Evolutionary conservation across 92 coral and sea anemone genomes (phyloP).

Genomic region (Epizoanthus stellaris): DNA sequence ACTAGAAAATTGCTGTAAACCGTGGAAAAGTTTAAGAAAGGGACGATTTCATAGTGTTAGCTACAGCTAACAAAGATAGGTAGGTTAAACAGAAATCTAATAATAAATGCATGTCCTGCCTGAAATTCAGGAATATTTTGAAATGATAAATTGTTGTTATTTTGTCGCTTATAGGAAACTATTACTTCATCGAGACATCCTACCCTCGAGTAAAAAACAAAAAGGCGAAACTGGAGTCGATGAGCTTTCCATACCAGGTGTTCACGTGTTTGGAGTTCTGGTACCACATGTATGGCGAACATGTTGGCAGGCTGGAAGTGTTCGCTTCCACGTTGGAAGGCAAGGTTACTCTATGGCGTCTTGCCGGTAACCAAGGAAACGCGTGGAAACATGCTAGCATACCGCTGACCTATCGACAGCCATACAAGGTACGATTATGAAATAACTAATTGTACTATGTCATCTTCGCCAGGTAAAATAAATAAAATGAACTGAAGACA

Average conservation of each 20-base stretch:
- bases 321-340: conserved; percentile 11
- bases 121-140: too few species aligned
- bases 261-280: conserved; percentile 10
- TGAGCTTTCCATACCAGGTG: conserved; percentile 14
- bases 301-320: conserved; percentile 11
- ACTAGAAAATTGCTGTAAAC: too few species aligned
- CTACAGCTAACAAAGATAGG: too few species aligned
- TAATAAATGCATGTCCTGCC: too few species aligned
- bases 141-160: background rate
- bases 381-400: background rate
- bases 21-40: too few species aligned
- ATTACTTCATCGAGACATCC: conserved; percentile 28
- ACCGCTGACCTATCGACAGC: background rate
- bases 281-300: conserved; percentile 35
- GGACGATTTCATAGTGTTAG: too few species aligned
- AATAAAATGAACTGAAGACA: too few species aligned
- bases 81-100: too few species aligned
- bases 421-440: background rate
- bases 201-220: conserved; percentile 5
- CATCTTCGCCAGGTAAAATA: too few species aligned
- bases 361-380: conserved; percentile 15
- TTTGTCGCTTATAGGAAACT: background rate
- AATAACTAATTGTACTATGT: too few species aligned
- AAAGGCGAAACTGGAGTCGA: conserved; percentile 14
- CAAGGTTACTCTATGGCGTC: conserved; percentile 9